Evolutionary conservation across 2,888 invertebrate genomes (phyloP).

Genomic region (Tipula confusa): DNA sequence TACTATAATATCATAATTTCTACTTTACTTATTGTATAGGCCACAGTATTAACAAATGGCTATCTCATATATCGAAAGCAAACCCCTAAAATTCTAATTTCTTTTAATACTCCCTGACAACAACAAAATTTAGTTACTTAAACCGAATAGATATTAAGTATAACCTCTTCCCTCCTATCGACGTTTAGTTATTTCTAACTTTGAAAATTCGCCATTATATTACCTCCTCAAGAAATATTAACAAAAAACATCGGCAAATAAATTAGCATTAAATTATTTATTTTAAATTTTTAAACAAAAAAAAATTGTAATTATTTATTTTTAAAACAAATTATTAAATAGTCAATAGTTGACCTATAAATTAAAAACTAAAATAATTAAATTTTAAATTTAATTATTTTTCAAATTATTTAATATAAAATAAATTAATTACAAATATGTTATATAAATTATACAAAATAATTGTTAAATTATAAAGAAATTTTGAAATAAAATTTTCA

Average conservation of each 20-base stretch:
- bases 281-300: not conserved
- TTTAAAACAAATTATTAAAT: not conserved
- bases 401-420: not conserved
- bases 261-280: not conserved
- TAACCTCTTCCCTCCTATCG: not conserved
- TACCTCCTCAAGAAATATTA: not conserved
- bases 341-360: not conserved
- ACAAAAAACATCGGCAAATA: not conserved
- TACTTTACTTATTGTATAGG: not conserved
- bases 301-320: not conserved
- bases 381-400: not conserved
- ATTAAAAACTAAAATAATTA: not conserved
- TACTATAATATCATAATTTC: not conserved
- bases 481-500: no score
- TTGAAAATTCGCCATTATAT: not conserved
- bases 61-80: not conserved
- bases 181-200: not conserved
- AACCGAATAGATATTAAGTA: slow-evolving; percentile 7
- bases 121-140: not conserved
- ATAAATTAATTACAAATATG: not conserved
- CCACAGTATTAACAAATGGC: slow-evolving; percentile 20
- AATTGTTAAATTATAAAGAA: not conserved
- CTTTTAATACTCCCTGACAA: not conserved
- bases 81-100: not conserved
- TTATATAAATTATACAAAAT: not conserved